phyloP scores from a whole-genome alignment of 2,888 invertebrate genomes.

The Tiliacea citrago region DNA sequence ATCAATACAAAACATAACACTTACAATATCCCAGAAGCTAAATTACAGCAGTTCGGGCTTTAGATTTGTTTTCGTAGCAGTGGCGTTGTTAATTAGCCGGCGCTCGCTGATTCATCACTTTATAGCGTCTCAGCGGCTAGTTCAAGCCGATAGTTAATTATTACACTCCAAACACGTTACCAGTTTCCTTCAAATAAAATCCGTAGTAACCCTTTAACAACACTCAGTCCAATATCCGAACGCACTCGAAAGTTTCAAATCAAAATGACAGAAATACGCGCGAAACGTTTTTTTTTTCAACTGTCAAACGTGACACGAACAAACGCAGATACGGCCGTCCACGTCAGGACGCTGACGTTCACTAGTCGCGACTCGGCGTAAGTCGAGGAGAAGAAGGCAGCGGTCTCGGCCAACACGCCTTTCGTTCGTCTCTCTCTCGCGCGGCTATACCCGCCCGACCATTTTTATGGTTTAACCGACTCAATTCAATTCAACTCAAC shows the following conservation, averaged over 20 bases:
- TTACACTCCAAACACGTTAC: slow-evolving; percentile 81
- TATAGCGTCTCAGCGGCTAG: slow-evolving; percentile 87
- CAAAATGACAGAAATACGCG: slow-evolving; percentile 85
- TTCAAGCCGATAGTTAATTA: slow-evolving; percentile 82
- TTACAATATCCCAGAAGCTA: slow-evolving; percentile 84
- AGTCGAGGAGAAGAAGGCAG: slow-evolving; percentile 90
- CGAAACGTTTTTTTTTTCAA: slow-evolving; percentile 86
- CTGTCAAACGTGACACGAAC: slow-evolving; percentile 82
- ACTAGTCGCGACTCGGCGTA: slow-evolving; percentile 89
- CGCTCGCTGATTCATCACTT: slow-evolving; percentile 90
- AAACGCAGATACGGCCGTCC: slow-evolving; percentile 83
- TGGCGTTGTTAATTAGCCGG: slow-evolving; percentile 88
- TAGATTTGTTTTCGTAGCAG: slow-evolving; percentile 88
- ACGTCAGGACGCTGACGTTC: slow-evolving; percentile 89
- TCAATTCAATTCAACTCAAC: slow-evolving; percentile 91
- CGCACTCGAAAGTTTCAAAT: slow-evolving; percentile 84
- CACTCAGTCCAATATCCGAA: slow-evolving; percentile 78
- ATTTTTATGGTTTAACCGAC: slow-evolving; percentile 90
- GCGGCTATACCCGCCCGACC: slow-evolving; percentile 87
- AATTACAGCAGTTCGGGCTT: slow-evolving; percentile 74
- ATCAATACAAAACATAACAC: slow-evolving; percentile 68
- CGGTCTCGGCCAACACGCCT: slow-evolving; percentile 90
- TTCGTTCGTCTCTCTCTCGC: slow-evolving; percentile 89
- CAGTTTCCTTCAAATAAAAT: slow-evolving; percentile 70
- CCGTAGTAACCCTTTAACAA: slow-evolving; percentile 69